A percentile compares a stretch with the other conserved stretches of the same genome.
These are phyloP conservation scores for Pyrgus malvae DNA, from an alignment of 2,888 invertebrate genomes.

Conservation along the genomic window DNA sequence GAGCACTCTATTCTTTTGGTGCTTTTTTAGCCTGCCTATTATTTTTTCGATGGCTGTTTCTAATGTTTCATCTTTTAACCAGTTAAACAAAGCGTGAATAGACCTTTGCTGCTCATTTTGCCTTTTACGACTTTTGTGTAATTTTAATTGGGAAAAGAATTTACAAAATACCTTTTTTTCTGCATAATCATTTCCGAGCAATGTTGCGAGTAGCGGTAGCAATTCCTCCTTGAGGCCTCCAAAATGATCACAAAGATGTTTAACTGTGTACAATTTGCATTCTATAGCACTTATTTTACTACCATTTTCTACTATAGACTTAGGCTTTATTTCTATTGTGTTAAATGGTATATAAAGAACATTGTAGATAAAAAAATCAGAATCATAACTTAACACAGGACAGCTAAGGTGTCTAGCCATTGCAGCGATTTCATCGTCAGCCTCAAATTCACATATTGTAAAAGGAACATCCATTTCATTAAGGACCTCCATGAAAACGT, in stretches of 20 bases:
- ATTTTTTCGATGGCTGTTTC: slow-evolving; percentile 87
- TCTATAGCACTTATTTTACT: slow-evolving; percentile 69
- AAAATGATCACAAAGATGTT: slow-evolving; percentile 85
- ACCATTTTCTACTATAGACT: slow-evolving; percentile 46
- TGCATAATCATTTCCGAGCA: slow-evolving; percentile 96
- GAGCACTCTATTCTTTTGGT: slow-evolving; percentile 76
- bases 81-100: slow-evolving; percentile 87
- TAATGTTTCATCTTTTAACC: slow-evolving; percentile 87
- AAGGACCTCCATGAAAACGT: slow-evolving; percentile 88
- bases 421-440: slow-evolving; percentile 93
- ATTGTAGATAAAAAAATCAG: slow-evolving; percentile 96
- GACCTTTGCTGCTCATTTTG: slow-evolving; percentile 85
- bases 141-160: slow-evolving; percentile 85
- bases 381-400: slow-evolving; percentile 95
- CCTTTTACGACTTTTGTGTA: slow-evolving; percentile 77
- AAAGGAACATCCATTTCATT: slow-evolving; percentile 84
- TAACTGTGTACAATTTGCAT: slow-evolving; percentile 88
- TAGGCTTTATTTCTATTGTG: slow-evolving; percentile 81
- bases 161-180: slow-evolving; percentile 84
- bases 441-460: slow-evolving; percentile 92
- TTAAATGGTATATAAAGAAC: slow-evolving; percentile 90
- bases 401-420: slow-evolving; percentile 89
- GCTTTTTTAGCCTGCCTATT: slow-evolving; percentile 82
- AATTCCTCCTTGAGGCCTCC: slow-evolving; percentile 84
- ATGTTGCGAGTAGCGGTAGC: slow-evolving; percentile 89